Percentiles rank a stretch among this genome's conserved stretches.
These are phyloP conservation scores for Tholera decimalis DNA, from an alignment of 2,888 invertebrate genomes.

Conservation along the genomic window DNA sequence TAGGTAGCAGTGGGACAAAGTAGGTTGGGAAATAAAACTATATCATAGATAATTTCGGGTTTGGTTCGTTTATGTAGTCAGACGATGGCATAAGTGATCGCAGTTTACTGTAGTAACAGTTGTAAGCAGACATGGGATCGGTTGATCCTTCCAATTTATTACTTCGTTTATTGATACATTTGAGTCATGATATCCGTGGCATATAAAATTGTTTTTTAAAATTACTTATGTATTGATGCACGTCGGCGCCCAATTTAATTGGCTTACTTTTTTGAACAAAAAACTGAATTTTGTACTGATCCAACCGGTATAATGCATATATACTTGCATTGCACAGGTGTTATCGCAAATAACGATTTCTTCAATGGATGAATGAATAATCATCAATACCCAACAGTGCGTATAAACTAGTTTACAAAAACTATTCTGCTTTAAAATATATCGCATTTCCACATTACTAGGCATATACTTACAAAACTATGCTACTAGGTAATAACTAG, in stretches of 20 bases:
- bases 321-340: conserved; percentile 15
- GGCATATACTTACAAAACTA: conserved; percentile 22
- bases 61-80: too few relatives aligned
- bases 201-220: conserved; percentile 1
- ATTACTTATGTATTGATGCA: conserved; percentile 10
- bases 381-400: conserved; percentile 61
- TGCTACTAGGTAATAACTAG: conserved; percentile 22
- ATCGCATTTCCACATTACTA: conserved; percentile 39
- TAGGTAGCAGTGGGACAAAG: too few relatives aligned
- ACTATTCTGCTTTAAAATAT: conserved; percentile 28
- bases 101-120: too few relatives aligned
- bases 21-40: too few relatives aligned
- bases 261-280: conserved; percentile 7
- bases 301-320: conserved; percentile 41
- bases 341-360: conserved; percentile 48
- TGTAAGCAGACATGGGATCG: conserved; percentile 10
- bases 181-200: conserved; percentile 20
- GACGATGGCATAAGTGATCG: neutral
- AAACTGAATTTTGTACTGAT: conserved; percentile 17
- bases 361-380: conserved; percentile 56
- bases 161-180: neutral
- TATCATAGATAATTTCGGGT: too few relatives aligned
- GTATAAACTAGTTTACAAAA: conserved; percentile 56
- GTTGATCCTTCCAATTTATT: neutral
- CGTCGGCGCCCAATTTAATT: conserved; percentile 27